Conservation (phyloP, 2,113 vertebrate genomes). For the Pseudorasbora parva region DNA sequence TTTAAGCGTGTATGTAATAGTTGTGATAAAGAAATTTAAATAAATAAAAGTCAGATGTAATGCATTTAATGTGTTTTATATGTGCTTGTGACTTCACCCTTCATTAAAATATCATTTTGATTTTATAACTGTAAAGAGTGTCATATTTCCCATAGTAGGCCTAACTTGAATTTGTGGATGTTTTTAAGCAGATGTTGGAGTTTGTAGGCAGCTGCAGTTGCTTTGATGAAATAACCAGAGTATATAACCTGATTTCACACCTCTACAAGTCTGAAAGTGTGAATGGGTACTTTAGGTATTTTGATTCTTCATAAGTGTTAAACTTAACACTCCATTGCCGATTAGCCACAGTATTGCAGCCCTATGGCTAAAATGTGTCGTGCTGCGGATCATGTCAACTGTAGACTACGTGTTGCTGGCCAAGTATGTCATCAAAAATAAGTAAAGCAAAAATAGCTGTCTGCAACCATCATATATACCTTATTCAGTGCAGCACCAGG, state of each 20-base stretch:
- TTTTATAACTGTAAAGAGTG: background rate
- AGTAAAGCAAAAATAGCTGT: background rate
- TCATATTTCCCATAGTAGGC: background rate
- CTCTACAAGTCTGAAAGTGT: slow-evolving; percentile 30
- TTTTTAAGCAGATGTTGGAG: background rate
- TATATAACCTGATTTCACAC: background rate
- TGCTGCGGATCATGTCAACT: background rate
- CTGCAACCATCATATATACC: no score
- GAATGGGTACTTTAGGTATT: slow-evolving; percentile 29
- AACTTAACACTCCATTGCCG: slow-evolving; percentile 18
- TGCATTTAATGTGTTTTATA: background rate
- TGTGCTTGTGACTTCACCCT: slow-evolving; percentile 3
- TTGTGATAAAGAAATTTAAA: slow-evolving; percentile 7
- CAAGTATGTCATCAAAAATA: background rate
- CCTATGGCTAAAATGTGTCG: background rate
- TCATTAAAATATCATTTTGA: slow-evolving; percentile 23
- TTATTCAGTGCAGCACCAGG: no score
- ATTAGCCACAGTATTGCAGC: background rate
- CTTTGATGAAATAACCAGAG: slow-evolving; percentile 3
- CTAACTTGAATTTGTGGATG: background rate
- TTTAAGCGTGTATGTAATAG: slow-evolving; percentile 8
- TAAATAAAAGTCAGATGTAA: background rate
- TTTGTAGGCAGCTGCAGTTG: background rate
- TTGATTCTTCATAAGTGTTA: background rate
- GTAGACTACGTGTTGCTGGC: background rate